Base-by-base conservation (phyloP, 2,113 vertebrate species). In the Alaudala cheleensis region DNA sequence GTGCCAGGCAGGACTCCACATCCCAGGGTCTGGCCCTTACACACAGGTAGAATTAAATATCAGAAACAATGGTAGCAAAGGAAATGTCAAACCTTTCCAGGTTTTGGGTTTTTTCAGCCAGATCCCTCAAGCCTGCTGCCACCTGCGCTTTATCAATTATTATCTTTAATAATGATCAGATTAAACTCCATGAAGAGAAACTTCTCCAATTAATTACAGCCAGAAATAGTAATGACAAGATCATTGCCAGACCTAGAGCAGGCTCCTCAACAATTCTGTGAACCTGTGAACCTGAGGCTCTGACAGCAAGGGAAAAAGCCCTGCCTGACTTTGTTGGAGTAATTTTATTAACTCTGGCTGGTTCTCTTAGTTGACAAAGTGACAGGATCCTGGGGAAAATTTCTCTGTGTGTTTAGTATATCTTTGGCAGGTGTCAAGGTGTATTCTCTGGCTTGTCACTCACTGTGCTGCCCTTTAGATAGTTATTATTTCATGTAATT, bases 401-500 rank as follows among this genome's bases (percentile, higher is more conserved):
- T 96, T 95, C 93, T 93, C 5, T 91, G 93, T 90, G 90, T 96
- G 94, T 91, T 97, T 96, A 97, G 97, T 97, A 77, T 76, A 87
- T 95, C 90, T 96, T 96, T 97, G 95, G 95, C 97, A 98, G 96
- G 98, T 97, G 98, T 97, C 98, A 97, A 98, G 97, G 97, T 98
- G 89, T 80, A 97, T 97, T 97, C 96, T 93, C 96, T 92, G 94
- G 82, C 96, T 97, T 96, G 97, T 98, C 98, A 97, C 95, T 98
- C 97, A 98, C 93, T 11, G 15, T 22, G 92, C 94, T 96, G 97
- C 97, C 97, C 94, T 96, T 97, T 70, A 93, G 96, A 98, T 98
- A 97, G 97, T 98, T 98, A 98, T 98, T 98, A 98, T 98, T 97
- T 97, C 97, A 98, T 97, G 88, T 96, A 97, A 98, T 98, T 98